phyloP scores from a whole-genome alignment of 1,140 invertebrate species.

The Lepidurus packardi region DNA sequence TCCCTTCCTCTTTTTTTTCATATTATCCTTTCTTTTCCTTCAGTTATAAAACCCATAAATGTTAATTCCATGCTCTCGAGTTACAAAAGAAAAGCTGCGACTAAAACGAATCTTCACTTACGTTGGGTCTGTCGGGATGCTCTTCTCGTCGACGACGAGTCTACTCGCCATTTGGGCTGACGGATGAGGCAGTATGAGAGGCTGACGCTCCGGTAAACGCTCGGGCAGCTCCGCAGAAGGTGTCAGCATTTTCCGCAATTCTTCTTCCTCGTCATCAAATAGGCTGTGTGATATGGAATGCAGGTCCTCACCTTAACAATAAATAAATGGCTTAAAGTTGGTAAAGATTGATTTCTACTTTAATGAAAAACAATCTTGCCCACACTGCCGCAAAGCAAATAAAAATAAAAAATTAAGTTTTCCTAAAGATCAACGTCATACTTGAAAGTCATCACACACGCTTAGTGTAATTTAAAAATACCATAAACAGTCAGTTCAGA shows the following conservation, averaged over 20 bases:
- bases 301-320: background rate
- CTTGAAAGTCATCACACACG: no score
- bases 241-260: slow-evolving; percentile 27
- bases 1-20: background rate
- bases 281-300: background rate
- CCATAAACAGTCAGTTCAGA: no score
- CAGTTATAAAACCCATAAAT: background rate
- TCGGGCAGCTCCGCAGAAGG: background rate
- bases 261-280: slow-evolving; percentile 28
- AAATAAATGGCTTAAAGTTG: background rate
- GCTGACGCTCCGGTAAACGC: slow-evolving; percentile 7
- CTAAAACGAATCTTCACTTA: slow-evolving; percentile 21
- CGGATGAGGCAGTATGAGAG: slow-evolving; percentile 15
- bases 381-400: no score
- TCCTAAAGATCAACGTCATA: no score
- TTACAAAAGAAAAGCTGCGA: background rate
- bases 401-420: no score
- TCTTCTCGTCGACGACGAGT: slow-evolving; percentile 31
- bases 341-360: no score
- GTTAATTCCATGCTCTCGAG: background rate
- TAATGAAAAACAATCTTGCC: no score
- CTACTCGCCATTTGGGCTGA: slow-evolving; percentile 27
- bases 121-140: slow-evolving; percentile 32
- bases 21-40: background rate
- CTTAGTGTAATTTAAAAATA: no score